A percentile compares a stretch with the other conserved stretches of the same genome.
These are phyloP conservation scores for Babyrousa celebensis DNA, from an alignment of 2,797 vertebrate genomes.

Conservation along the genomic window DNA sequence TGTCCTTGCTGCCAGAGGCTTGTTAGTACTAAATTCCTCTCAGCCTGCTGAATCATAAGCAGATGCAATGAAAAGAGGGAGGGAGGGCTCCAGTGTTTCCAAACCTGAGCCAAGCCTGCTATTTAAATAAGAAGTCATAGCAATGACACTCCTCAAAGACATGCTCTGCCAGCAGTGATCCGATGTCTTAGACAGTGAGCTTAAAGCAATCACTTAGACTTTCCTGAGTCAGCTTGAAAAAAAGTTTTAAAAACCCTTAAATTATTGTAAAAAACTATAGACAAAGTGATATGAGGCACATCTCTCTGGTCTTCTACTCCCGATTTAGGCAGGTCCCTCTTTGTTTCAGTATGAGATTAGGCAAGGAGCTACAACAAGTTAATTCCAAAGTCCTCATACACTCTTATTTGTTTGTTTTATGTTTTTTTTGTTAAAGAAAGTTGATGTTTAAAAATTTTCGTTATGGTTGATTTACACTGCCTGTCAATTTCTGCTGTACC, in stretches of 20 bases:
- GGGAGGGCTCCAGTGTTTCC: background rate
- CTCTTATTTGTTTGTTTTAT: too few species aligned
- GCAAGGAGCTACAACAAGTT: accelerated
- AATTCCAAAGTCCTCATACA: background rate
- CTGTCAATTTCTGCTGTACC: too few species aligned
- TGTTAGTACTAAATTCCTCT: constrained; percentile 70
- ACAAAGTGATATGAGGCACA: background rate
- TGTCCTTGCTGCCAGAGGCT: constrained; percentile 55
- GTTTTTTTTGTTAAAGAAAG: too few species aligned
- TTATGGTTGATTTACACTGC: too few species aligned
- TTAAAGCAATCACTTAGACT: background rate
- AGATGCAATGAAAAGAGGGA: background rate
- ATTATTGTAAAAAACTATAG: background rate
- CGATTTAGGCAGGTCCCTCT: background rate
- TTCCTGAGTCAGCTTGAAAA: background rate
- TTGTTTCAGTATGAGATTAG: background rate
- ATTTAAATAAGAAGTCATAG: background rate
- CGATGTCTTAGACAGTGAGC: background rate
- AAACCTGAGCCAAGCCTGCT: background rate
- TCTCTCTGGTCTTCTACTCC: background rate
- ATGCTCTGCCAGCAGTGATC: background rate
- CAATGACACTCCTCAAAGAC: background rate
- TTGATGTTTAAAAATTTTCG: too few species aligned
- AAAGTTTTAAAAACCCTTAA: background rate
- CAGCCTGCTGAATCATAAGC: background rate